Evolutionary conservation across 2,888 invertebrate genomes (phyloP).

Genomic region (Epistrophe grossulariae): DNA sequence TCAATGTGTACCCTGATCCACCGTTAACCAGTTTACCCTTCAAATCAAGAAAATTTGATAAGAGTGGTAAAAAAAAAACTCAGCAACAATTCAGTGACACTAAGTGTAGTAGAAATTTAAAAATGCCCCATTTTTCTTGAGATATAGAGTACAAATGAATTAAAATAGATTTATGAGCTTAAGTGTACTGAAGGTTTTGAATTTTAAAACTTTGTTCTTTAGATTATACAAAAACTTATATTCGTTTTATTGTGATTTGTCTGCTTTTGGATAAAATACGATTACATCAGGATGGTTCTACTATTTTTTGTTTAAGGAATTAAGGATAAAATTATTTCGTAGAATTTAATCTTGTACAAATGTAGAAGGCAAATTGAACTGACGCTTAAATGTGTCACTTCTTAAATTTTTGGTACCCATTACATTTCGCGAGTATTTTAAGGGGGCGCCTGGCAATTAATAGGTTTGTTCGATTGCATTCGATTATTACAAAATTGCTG

Average conservation of each 20-base stretch:
- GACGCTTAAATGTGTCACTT: too few relatives aligned
- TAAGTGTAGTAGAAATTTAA: not conserved
- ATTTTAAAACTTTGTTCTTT: not conserved
- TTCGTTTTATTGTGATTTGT: not conserved
- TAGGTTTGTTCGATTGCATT: too few relatives aligned
- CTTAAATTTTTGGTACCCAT: too few relatives aligned
- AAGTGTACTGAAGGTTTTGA: conserved; percentile 11
- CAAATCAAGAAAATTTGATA: too few relatives aligned
- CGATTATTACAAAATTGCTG: too few relatives aligned
- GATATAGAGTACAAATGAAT: not conserved
- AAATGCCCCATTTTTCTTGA: not conserved
- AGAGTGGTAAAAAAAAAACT: not conserved
- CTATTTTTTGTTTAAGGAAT: not conserved
- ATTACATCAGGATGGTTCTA: not conserved
- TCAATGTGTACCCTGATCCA: too few relatives aligned
- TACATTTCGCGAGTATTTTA: too few relatives aligned
- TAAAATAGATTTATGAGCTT: conserved; percentile 32
- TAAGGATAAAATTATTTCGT: not conserved
- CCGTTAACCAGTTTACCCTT: too few relatives aligned
- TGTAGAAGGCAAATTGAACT: not conserved
- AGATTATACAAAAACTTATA: not conserved
- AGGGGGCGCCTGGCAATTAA: too few relatives aligned
- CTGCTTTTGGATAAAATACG: too few relatives aligned
- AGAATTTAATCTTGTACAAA: not conserved
- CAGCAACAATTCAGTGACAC: not conserved